These are phyloP conservation scores for Cataglyphis altisquamis DNA, from an alignment of 2,888 invertebrate genomes.

Conservation along the genomic window DNA sequence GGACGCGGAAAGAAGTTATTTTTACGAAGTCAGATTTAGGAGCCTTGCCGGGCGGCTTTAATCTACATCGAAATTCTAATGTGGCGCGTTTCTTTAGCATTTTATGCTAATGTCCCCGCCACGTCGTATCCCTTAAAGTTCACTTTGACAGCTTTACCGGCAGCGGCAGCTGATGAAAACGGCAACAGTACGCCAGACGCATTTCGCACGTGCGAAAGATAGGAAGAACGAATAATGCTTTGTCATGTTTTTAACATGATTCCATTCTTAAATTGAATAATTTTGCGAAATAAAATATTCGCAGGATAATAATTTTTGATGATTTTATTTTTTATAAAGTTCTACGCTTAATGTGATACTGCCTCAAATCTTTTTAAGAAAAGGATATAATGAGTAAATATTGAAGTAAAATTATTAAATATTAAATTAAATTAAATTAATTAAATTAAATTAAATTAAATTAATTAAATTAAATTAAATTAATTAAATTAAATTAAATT, in stretches of 20 bases:
- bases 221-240: slow-evolving; percentile 3
- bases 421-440: neutral
- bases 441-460: neutral
- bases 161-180: slow-evolving; percentile 69
- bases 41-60: slow-evolving; percentile 61
- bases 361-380: neutral
- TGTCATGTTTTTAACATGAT: slow-evolving; percentile 16
- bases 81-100: slow-evolving; percentile 71
- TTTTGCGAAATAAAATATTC: neutral
- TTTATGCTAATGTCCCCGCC: slow-evolving; percentile 67
- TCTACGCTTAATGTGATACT: neutral
- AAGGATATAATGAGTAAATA: neutral
- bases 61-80: slow-evolving; percentile 72
- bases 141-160: slow-evolving; percentile 62
- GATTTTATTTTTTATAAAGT: neutral
- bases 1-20: slow-evolving; percentile 42
- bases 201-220: slow-evolving; percentile 43
- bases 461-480: neutral
- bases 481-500: too few species aligned
- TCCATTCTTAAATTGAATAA: neutral
- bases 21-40: slow-evolving; percentile 54
- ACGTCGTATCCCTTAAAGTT: slow-evolving; percentile 58
- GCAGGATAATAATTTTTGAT: neutral
- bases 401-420: neutral
- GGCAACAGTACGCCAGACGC: slow-evolving; percentile 43